Evolutionary conservation across 2,797 vertebrate genomes (phyloP).

Genomic region (Coendou prehensilis): DNA sequence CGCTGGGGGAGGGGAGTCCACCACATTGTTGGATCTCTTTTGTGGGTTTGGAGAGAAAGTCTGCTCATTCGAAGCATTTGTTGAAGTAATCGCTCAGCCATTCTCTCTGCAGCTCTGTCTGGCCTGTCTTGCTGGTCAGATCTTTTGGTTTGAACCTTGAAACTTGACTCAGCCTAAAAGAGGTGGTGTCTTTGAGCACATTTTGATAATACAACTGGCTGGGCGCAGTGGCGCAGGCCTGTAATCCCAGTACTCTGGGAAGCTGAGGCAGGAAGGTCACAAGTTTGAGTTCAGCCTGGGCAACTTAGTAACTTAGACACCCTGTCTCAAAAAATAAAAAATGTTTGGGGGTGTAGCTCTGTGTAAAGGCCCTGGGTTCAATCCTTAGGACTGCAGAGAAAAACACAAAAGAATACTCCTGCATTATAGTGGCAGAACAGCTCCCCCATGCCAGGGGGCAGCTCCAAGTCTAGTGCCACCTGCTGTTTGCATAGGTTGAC

Average conservation of each 20-base stretch:
- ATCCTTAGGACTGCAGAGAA: not conserved
- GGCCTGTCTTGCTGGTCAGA: not conserved
- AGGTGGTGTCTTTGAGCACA: not conserved
- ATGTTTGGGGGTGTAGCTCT: not conserved
- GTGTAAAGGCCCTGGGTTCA: not conserved
- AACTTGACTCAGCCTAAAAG: not conserved
- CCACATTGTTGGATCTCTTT: fast-evolving
- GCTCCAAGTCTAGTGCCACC: not conserved
- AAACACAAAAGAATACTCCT: not conserved
- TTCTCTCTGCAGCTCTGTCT: not conserved
- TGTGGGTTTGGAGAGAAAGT: not conserved
- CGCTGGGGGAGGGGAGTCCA: not conserved
- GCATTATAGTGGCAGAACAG: not conserved
- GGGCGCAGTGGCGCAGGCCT: not conserved
- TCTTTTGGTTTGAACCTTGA: slow-evolving; percentile 44
- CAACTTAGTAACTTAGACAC: not conserved
- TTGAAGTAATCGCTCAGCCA: not conserved
- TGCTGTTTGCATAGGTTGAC: not conserved
- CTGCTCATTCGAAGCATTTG: slow-evolving; percentile 6
- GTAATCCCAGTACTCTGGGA: not conserved
- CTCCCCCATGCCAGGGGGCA: not conserved
- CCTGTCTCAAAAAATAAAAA: not conserved
- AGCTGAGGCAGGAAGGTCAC: not conserved
- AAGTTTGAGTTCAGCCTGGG: not conserved
- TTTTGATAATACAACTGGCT: not conserved